These are phyloP conservation scores for Chirona hameri DNA, from an alignment of 2,888 invertebrate genomes.

Conservation along the genomic window DNA sequence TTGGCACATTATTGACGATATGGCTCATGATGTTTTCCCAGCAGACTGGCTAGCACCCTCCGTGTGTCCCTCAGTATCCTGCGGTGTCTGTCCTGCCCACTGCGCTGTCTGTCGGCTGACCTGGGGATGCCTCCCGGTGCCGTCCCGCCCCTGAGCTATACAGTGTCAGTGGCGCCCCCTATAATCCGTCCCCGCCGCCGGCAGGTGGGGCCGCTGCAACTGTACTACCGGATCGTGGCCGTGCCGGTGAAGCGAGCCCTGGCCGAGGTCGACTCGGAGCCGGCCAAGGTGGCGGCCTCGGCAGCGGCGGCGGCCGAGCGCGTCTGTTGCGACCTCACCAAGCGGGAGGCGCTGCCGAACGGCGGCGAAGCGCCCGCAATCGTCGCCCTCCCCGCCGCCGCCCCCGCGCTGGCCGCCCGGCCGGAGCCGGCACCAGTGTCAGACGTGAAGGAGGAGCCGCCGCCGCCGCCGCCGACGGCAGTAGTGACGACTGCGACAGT, in stretches of 20 bases:
- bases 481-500: neutral
- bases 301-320: neutral
- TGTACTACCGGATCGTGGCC: constrained; percentile 2
- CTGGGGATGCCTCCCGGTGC: too few relatives aligned
- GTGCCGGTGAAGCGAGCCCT: neutral
- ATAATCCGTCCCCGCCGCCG: neutral
- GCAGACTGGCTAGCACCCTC: too few relatives aligned
- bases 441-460: neutral
- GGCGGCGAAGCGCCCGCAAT: neutral
- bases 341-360: neutral
- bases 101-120: too few relatives aligned
- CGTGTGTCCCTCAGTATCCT: too few relatives aligned
- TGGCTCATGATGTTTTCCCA: too few relatives aligned
- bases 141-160: too few relatives aligned
- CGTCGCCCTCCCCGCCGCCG: neutral
- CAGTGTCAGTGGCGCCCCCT: too few relatives aligned
- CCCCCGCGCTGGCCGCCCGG: neutral
- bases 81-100: too few relatives aligned
- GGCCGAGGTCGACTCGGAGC: constrained; percentile 7
- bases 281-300: constrained; percentile 5
- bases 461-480: neutral
- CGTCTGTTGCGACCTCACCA: neutral
- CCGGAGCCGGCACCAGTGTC: neutral
- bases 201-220: constrained; percentile 23
- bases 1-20: too few relatives aligned